Conservation (phyloP, 2,888 invertebrate genomes). For the Notodonta ziczac region DNA sequence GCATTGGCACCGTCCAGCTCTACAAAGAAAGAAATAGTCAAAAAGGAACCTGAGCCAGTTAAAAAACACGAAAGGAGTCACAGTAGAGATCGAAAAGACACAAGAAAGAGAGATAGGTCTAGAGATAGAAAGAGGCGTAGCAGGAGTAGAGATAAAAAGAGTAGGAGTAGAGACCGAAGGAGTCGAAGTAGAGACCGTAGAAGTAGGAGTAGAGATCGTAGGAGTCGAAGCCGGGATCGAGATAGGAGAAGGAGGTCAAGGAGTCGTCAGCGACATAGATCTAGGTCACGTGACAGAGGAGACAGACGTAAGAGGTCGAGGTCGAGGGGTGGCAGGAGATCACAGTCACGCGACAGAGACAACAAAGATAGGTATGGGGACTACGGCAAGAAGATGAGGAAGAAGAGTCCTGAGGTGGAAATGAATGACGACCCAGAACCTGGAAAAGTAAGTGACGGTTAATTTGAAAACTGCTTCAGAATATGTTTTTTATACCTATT, state of each 20-base stretch:
- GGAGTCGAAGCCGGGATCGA: constrained; percentile 50
- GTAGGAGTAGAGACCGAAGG: constrained; percentile 46
- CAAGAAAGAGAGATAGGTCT: constrained; percentile 55
- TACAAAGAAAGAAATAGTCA: constrained; percentile 39
- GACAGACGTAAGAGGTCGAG: constrained; percentile 49
- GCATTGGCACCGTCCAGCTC: constrained; percentile 90
- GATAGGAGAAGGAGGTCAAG: constrained; percentile 53
- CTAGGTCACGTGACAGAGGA: constrained; percentile 53
- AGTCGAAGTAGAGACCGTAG: constrained; percentile 50
- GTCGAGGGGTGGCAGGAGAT: constrained; percentile 49
- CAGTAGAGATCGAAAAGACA: constrained; percentile 55
- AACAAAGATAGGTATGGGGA: constrained; percentile 51
- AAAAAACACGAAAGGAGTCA: constrained; percentile 54
- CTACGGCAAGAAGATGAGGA: constrained; percentile 60
- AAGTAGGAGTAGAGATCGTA: constrained; percentile 43
- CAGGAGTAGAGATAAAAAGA: constrained; percentile 28
- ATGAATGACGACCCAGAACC: constrained; percentile 90
- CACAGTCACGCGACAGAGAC: constrained; percentile 54
- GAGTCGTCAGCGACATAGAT: constrained; percentile 38
- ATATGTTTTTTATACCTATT: too few species aligned
- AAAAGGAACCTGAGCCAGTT: constrained; percentile 48
- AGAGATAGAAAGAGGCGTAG: constrained; percentile 47
- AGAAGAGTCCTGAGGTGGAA: constrained; percentile 79
- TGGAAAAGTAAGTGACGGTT: constrained; percentile 83
- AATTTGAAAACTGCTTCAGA: background rate